A percentile compares a stretch with the other conserved stretches of the same genome.
These are phyloP conservation scores for Hypotaenidia philippensis DNA, from an alignment of 2,797 vertebrate species.

Conservation along the genomic window DNA sequence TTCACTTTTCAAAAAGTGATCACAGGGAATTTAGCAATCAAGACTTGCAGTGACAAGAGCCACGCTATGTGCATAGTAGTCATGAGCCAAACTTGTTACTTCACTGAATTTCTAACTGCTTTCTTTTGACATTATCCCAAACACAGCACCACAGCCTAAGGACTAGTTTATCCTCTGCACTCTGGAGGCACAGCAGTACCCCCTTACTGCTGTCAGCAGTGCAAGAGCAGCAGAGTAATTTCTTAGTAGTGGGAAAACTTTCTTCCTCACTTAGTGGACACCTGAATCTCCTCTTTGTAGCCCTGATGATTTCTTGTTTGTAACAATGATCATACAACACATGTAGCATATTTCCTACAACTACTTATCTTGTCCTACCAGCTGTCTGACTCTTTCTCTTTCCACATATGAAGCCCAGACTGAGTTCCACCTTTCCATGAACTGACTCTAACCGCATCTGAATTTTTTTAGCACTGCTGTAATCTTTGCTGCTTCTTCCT, in stretches of 20 bases:
- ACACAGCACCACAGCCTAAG: neutral
- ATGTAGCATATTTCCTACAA: neutral
- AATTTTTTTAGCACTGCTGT: neutral
- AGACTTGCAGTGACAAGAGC: neutral
- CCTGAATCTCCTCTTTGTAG: neutral
- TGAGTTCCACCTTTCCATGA: neutral
- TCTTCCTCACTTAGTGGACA: neutral
- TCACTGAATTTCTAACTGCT: neutral
- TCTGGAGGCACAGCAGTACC: accelerated
- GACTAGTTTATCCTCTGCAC: neutral
- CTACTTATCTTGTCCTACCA: neutral
- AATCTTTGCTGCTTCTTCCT: neutral
- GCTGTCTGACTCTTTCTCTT: neutral
- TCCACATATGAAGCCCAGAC: neutral
- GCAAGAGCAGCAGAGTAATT: neutral
- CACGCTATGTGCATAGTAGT: neutral
- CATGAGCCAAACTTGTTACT: neutral
- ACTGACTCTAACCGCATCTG: neutral
- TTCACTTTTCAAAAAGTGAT: neutral
- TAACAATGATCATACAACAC: neutral
- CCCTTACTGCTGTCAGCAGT: neutral
- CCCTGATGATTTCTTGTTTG: neutral
- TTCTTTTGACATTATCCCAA: neutral
- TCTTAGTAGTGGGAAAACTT: neutral
- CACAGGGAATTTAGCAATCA: neutral